These are phyloP conservation scores for Drosophila sordidula DNA, from an alignment of 2,888 invertebrate species.

Conservation along the genomic window DNA sequence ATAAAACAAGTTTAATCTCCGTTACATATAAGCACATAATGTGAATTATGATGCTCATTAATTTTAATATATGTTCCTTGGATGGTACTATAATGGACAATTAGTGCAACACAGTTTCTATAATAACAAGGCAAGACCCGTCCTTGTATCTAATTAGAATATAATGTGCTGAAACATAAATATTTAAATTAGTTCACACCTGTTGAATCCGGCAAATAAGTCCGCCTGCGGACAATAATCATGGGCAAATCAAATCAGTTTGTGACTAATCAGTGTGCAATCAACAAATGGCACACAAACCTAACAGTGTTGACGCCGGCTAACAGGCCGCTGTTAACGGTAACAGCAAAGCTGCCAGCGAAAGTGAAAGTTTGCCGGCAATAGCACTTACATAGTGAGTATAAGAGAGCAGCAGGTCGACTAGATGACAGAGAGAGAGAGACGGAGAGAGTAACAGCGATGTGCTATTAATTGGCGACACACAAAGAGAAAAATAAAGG, in stretches of 20 bases:
- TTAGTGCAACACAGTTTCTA: no score
- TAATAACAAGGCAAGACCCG: background rate
- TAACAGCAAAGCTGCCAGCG: slow-evolving; percentile 18
- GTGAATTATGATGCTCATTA: no score
- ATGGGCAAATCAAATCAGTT: slow-evolving; percentile 25
- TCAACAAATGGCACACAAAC: slow-evolving; percentile 47
- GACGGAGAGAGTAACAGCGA: slow-evolving; percentile 3
- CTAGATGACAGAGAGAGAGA: slow-evolving; percentile 32
- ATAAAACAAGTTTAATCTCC: no score
- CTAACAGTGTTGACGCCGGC: slow-evolving; percentile 13
- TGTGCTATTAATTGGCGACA: slow-evolving; percentile 42
- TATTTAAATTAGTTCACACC: slow-evolving; percentile 1
- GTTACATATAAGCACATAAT: no score
- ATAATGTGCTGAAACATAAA: background rate
- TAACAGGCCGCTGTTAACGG: slow-evolving; percentile 37
- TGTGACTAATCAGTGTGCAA: slow-evolving; percentile 40
- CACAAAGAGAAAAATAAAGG: slow-evolving; percentile 8
- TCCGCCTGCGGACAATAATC: slow-evolving; percentile 6
- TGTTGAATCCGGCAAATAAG: slow-evolving; percentile 16
- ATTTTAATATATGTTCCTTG: no score
- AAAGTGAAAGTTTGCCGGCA: slow-evolving; percentile 58
- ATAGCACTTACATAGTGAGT: slow-evolving; percentile 30
- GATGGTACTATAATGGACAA: no score
- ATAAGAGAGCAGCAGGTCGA: slow-evolving; percentile 44
- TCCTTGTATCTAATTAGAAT: background rate